phyloP scores from a whole-genome alignment of 2,797 vertebrate species.

The Sebastolobus alascanus region DNA sequence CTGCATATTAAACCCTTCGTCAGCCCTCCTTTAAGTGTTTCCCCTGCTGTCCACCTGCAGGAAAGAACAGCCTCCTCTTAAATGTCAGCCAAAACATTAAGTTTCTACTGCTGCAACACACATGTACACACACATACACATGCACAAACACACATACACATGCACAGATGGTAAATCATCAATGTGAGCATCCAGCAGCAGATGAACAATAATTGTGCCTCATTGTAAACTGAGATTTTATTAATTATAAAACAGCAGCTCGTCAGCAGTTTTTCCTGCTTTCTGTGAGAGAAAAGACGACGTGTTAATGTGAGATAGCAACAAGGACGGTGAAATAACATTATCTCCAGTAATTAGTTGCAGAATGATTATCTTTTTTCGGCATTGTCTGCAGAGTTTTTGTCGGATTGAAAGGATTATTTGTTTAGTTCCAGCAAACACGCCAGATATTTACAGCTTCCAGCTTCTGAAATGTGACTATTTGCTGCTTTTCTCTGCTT shows the following conservation, averaged over 20 bases:
- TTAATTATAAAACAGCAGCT: not conserved
- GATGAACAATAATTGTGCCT: constrained; percentile 2
- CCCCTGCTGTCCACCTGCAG: constrained; percentile 21
- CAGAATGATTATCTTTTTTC: not conserved
- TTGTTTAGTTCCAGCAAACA: too few species aligned
- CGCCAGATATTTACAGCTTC: too few species aligned
- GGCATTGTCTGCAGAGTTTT: too few species aligned
- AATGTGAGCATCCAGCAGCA: constrained; percentile 15
- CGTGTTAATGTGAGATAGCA: not conserved
- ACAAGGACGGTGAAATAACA: not conserved
- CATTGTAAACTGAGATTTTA: not conserved
- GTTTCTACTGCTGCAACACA: constrained; percentile 26
- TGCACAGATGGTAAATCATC: constrained; percentile 5
- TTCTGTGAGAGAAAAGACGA: too few species aligned
- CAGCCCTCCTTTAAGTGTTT: constrained; percentile 12
- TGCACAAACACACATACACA: not conserved
- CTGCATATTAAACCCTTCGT: constrained; percentile 40
- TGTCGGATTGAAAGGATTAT: too few species aligned
- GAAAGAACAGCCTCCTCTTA: constrained; percentile 5
- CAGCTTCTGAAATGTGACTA: too few species aligned
- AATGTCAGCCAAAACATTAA: constrained; percentile 40
- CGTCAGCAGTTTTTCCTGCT: not conserved
- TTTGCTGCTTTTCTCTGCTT: not conserved
- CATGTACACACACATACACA: not conserved
- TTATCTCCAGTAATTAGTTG: not conserved